These are phyloP conservation scores for Heliconius himera DNA, from an alignment of 1,140 invertebrate genomes.

Conservation along the genomic window DNA sequence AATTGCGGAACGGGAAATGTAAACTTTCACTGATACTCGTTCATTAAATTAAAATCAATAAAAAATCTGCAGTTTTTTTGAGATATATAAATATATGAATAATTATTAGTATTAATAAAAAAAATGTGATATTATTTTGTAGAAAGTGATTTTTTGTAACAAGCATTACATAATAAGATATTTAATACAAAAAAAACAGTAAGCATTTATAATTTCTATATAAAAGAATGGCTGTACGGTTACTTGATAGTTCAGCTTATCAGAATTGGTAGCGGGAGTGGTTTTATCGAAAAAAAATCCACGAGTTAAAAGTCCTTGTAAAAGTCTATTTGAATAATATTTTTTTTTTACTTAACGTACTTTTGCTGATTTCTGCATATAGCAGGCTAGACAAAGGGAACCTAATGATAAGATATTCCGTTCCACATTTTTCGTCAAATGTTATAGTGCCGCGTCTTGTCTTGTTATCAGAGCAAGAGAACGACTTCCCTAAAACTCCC, in stretches of 20 bases:
- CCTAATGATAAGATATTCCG: too few species aligned
- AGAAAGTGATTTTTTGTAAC: background rate
- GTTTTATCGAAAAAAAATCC: too few species aligned
- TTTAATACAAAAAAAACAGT: background rate
- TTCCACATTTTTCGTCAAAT: background rate
- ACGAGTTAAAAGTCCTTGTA: too few species aligned
- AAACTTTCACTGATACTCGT: background rate
- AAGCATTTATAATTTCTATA: background rate
- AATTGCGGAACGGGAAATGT: constrained; percentile 25
- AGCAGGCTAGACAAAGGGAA: too few species aligned
- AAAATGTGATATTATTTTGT: background rate
- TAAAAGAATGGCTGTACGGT: background rate
- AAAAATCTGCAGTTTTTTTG: background rate
- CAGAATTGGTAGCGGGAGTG: too few species aligned
- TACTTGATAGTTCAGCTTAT: background rate
- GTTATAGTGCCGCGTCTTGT: too few species aligned
- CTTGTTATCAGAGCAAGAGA: background rate
- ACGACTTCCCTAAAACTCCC: too few species aligned
- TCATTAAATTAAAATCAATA: background rate
- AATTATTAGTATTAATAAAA: background rate
- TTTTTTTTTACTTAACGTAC: too few species aligned
- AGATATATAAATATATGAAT: background rate
- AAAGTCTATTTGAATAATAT: too few species aligned
- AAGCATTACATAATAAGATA: background rate
- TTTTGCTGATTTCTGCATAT: too few species aligned